Evolutionary conservation across 1,140 invertebrate genomes (phyloP).

Genomic region (Papilio polyxenes): DNA sequence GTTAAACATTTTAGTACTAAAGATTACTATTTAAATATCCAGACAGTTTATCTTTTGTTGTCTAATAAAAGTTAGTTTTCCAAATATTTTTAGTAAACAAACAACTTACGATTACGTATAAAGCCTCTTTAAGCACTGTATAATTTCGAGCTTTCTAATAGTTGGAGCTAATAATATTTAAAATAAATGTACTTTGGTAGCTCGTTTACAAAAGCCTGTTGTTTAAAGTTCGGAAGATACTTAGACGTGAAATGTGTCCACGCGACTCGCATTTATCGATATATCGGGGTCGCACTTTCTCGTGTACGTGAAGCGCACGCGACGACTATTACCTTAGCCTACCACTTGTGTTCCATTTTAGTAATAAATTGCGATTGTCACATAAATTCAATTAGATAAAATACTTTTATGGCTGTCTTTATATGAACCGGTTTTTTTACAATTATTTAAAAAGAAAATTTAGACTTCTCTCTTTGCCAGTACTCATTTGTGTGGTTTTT

Average conservation of each 20-base stretch:
- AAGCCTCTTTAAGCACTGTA: too few relatives aligned
- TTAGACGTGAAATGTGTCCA: background rate
- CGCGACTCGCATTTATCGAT: background rate
- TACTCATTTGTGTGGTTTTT: background rate
- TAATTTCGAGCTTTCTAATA: too few relatives aligned
- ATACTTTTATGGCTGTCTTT: background rate
- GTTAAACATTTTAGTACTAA: too few relatives aligned
- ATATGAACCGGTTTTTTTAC: background rate
- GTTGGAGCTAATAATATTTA: too few relatives aligned
- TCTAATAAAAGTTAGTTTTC: too few relatives aligned
- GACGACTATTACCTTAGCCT: slow-evolving; percentile 2
- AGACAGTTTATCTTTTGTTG: too few relatives aligned
- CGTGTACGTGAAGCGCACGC: background rate
- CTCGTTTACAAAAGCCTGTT: background rate
- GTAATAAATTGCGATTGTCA: background rate
- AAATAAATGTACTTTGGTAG: too few relatives aligned
- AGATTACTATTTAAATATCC: too few relatives aligned
- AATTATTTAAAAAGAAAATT: background rate
- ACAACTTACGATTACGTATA: too few relatives aligned
- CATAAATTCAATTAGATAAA: background rate
- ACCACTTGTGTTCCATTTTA: background rate
- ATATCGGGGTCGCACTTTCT: slow-evolving; percentile 32
- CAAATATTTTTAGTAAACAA: too few relatives aligned
- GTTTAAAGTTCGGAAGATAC: background rate
- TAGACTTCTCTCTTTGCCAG: background rate